Conservation (phyloP, 1,140 invertebrate species). For the Matsumurasca onukii region DNA sequence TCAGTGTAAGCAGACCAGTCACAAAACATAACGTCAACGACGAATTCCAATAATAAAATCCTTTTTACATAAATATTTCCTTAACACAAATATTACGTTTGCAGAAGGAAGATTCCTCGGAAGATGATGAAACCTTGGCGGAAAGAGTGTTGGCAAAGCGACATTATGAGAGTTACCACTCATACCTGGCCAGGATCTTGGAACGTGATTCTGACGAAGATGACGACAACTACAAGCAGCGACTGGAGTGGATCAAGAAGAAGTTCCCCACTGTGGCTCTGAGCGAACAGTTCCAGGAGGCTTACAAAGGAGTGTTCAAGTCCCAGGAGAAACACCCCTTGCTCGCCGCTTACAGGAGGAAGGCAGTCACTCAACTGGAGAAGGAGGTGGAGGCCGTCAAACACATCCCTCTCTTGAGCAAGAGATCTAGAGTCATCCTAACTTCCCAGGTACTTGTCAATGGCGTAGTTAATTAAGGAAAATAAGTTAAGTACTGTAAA, state of each 20-base stretch:
- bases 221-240: not conserved
- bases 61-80: too few species aligned
- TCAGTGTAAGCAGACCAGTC: too few species aligned
- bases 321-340: not conserved
- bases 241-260: constrained; percentile 13
- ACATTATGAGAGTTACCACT: not conserved
- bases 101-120: not conserved
- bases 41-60: too few species aligned
- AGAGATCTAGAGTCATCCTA: constrained; percentile 3
- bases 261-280: constrained; percentile 6
- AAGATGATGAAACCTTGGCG: not conserved
- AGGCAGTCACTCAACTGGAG: not conserved
- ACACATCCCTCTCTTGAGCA: not conserved
- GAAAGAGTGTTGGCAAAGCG: constrained; percentile 4
- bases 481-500: too few species aligned
- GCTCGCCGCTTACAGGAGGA: not conserved
- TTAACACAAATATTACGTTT: too few species aligned
- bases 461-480: too few species aligned
- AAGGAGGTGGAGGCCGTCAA: not conserved
- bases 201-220: constrained; percentile 8
- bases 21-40: too few species aligned
- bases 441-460: not conserved
- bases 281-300: not conserved
- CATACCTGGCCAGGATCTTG: constrained; percentile 12
- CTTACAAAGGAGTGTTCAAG: not conserved